Evolutionary conservation across 2,797 vertebrate species (phyloP).

Genomic region (Echeneis naucrates): DNA sequence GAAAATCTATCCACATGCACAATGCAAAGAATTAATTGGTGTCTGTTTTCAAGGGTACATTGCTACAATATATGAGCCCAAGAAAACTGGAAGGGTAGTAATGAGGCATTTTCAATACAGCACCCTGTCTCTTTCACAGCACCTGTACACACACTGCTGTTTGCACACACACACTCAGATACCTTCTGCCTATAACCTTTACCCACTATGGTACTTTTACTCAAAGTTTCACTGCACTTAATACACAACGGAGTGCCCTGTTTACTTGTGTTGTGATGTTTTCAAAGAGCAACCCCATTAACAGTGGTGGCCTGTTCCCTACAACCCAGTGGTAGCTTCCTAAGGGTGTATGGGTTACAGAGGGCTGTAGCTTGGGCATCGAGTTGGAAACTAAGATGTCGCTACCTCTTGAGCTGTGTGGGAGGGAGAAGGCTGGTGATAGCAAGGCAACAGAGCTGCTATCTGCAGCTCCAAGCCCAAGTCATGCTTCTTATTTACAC

Average conservation of each 20-base stretch:
- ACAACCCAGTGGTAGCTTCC: conserved; percentile 65
- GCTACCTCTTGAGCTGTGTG: conserved; percentile 73
- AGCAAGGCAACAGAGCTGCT: conserved; percentile 60
- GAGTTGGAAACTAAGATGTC: conserved; percentile 71
- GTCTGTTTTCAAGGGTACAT: conserved; percentile 82
- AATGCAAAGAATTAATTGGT: conserved; percentile 82
- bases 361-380: conserved; percentile 52
- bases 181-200: conserved; percentile 73
- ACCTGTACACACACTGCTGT: conserved; percentile 57
- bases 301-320: conserved; percentile 67
- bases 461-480: conserved; percentile 53
- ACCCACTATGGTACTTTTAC: conserved; percentile 69
- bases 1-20: conserved; percentile 79
- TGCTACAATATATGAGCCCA: conserved; percentile 69
- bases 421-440: conserved; percentile 63
- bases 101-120: conserved; percentile 72
- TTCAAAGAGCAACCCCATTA: conserved; percentile 82
- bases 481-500: conserved; percentile 72
- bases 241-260: conserved; percentile 71
- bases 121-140: conserved; percentile 53
- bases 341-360: conserved; percentile 62
- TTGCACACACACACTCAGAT: conserved; percentile 54
- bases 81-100: conserved; percentile 70
- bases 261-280: conserved; percentile 79
- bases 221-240: conserved; percentile 79